These are phyloP conservation scores for Callithrix jacchus DNA, from an alignment of 2,113 vertebrate genomes.

Conservation along the genomic window DNA sequence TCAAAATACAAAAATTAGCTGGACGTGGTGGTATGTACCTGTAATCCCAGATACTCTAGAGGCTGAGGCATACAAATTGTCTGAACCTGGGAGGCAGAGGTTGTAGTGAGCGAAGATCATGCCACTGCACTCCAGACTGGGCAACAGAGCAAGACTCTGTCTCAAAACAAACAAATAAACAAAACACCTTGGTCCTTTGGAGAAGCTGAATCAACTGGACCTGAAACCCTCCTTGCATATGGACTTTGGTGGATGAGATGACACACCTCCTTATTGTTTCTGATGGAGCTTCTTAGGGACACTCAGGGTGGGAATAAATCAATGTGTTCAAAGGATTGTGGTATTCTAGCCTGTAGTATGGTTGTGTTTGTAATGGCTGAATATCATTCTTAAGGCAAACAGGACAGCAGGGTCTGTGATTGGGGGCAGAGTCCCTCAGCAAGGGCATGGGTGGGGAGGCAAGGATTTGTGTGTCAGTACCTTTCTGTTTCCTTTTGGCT, in stretches of 20 bases:
- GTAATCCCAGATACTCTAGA: no score
- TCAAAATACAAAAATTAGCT: no score
- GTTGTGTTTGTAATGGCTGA: background rate
- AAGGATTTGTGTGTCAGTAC: background rate
- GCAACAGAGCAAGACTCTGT: no score
- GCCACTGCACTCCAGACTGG: no score
- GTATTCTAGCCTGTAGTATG: background rate
- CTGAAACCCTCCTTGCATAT: background rate
- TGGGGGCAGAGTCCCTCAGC: background rate
- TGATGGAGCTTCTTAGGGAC: background rate
- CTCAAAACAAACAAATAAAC: no score
- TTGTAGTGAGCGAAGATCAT: no score
- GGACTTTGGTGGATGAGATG: background rate
- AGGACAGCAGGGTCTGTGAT: background rate
- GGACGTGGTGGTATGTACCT: no score
- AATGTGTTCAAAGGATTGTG: background rate
- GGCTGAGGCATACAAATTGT: no score
- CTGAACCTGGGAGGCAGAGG: no score
- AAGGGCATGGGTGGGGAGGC: background rate
- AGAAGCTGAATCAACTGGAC: background rate
- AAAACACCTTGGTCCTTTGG: background rate
- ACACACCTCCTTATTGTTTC: background rate
- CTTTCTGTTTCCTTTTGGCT: background rate
- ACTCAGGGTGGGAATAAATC: background rate
- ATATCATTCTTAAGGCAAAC: background rate